Base-by-base conservation (phyloP, 2,113 vertebrate species). In the Vidua macroura region DNA sequence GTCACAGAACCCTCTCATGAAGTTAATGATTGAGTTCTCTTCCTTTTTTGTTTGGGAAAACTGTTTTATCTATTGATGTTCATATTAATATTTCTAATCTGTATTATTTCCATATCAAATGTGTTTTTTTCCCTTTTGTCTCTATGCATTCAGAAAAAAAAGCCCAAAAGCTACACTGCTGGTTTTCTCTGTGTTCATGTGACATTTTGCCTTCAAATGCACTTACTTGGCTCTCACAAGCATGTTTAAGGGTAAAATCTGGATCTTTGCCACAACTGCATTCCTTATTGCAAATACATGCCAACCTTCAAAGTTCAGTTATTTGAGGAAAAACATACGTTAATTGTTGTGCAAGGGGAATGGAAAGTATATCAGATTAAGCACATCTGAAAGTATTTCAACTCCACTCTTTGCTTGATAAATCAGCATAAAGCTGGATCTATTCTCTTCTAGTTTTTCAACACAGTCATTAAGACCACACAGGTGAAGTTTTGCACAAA, bases 221-320 rank as follows among this genome's bases (percentile, higher is more conserved):
- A 70, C 43, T 64, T 56, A 85, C 37, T 94, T 92, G 68, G 82
- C 63, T 94, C 56, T 63, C 31, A 56, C 10, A 78, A 72, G 44
- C 52, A 88, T 46, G 18, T 88, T 93, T 66, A 86, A 94, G 90
- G 69, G 56, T 80, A 92, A 92, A 93, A 83, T 18, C 41, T 93
- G 93, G 94, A 86, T 87, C 37, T 64, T 44, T 88, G 94, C 94
- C 93, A 88, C 73, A 86, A 53, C 7, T 13, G 4, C 92, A 96
- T 96, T 97, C 94, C 77, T 94, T 33, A 64, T 7, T 75, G 83
- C 37, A 64, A 93, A 93, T 60, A 85, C 53, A 72, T 43, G 86
- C 76, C 92, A 95, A 75, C 79, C 88, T 94, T 96, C 77, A 88
- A 93, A 96, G 88, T 93, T 95, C 52, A 90, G 73, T 72, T 94